Conservation (phyloP, 2,113 vertebrate species). For the Morphnarchus princeps region DNA sequence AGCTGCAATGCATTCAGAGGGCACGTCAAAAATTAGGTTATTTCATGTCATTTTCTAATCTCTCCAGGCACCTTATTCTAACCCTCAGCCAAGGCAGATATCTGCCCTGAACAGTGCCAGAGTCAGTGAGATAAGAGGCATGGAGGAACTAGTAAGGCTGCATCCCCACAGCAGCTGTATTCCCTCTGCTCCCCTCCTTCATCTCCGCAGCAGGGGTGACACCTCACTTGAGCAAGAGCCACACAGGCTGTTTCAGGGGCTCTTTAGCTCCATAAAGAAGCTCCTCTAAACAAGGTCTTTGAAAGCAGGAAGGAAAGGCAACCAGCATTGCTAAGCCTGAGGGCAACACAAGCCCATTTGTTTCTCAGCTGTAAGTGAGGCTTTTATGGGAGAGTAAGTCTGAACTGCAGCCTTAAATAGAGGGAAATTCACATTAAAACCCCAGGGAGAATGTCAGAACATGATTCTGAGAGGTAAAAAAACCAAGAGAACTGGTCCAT, state of each 20-base stretch:
- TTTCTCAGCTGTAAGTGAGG: not conserved
- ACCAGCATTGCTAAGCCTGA: not conserved
- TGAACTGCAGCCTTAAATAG: not conserved
- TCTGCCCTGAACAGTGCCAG: not conserved
- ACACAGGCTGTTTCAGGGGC: not conserved
- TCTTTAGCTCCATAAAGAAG: not conserved
- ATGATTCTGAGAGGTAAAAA: not conserved
- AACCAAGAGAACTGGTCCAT: not conserved
- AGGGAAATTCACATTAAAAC: conserved; percentile 28
- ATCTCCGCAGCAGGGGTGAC: not conserved
- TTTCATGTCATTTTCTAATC: not conserved
- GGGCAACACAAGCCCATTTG: not conserved
- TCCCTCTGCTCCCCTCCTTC: not conserved
- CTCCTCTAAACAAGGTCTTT: not conserved
- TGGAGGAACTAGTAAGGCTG: not conserved
- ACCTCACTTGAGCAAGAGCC: not conserved
- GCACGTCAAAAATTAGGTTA: not conserved
- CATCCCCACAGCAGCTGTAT: not conserved
- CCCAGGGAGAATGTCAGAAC: not conserved
- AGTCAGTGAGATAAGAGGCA: not conserved
- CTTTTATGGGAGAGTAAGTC: not conserved
- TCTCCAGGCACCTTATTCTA: not conserved
- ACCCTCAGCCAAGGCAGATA: not conserved
- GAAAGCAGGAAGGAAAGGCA: not conserved
- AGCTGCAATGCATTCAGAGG: not conserved